Base-by-base conservation (phyloP, 2,888 invertebrate genomes). In the Calephelis perditalis region DNA sequence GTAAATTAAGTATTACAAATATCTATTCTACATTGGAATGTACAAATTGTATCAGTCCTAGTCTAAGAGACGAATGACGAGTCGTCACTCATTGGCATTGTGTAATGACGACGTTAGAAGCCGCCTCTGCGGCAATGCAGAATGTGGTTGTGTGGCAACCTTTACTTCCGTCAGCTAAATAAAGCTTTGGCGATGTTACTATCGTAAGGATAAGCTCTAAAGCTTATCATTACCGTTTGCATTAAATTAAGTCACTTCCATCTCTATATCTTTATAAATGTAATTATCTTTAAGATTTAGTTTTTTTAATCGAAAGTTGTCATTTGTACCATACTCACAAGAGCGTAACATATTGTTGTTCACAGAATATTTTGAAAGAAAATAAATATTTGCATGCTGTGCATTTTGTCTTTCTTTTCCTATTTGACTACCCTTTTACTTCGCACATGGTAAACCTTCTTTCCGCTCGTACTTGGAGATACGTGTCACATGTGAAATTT, bases 371-470 rank as follows among this genome's bases (percentile, higher is more conserved):
- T 90, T 90, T 87, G 76, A 81, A 81, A 72, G 71, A 84, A 84
- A 89, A 87, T 86, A 87, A 88, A 87, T 69, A 76, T 74, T 82
- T 85, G 89, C 89, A 89, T 88, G 89, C 80, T 69, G 71, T 87
- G 89, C 89, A 88, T 73, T 63, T 63, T 63, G 77, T 77, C 73
- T 84, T 85, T 76, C 69, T 69, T 60, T 74, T 72, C 61, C 61
- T 54, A 11, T 54, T n/a, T 10, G 35, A 61, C 52, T 62, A 56
- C 36, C 60, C 72, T 69, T 69, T 68, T 74, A 59, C 64, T 58
- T 47, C 61, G 46, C 58, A 60, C 58, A 15, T 54, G 26, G 26
- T 54, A 8, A 7, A 10, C 57, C 8, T 57, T 57, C 61, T 47
- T 56, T 62, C 40, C 37, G 40, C 52, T 43, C 37, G 11, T 9